Evolutionary conservation across 1,140 invertebrate genomes (phyloP).

Genomic region (Paralvinella palmiformis): DNA sequence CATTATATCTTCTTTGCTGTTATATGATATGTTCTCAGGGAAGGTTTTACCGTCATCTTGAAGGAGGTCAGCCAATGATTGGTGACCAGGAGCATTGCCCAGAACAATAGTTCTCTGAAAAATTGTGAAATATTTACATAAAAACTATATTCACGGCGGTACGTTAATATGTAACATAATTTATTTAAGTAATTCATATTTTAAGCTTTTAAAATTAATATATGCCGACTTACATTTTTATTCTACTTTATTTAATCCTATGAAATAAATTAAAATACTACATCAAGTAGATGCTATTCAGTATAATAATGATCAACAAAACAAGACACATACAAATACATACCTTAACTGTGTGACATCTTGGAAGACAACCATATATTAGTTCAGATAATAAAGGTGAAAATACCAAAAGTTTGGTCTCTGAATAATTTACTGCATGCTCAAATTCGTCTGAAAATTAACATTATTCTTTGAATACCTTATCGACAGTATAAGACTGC

Average conservation of each 20-base stretch:
- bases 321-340: background rate
- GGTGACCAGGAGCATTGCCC: slow-evolving; percentile 31
- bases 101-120: slow-evolving; percentile 40
- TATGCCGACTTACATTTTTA: no score
- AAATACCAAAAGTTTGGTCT: slow-evolving; percentile 64
- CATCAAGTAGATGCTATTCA: background rate
- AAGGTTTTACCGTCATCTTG: slow-evolving; percentile 39
- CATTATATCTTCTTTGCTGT: slow-evolving; percentile 32
- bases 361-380: background rate
- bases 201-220: no score
- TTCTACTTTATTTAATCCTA: background rate
- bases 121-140: slow-evolving; percentile 32
- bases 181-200: no score
- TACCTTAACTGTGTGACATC: background rate
- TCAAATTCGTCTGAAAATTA: slow-evolving; percentile 67
- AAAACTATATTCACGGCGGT: no score
- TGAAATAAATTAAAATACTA: background rate
- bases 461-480: no score
- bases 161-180: no score
- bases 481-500: no score
- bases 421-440: slow-evolving; percentile 61
- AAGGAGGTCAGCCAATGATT: slow-evolving; percentile 31
- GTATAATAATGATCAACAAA: background rate
- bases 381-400: slow-evolving; percentile 45
- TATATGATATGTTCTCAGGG: slow-evolving; percentile 33